Conservation (phyloP, 2,797 vertebrate genomes). For the Coccyzus lansbergi region DNA sequence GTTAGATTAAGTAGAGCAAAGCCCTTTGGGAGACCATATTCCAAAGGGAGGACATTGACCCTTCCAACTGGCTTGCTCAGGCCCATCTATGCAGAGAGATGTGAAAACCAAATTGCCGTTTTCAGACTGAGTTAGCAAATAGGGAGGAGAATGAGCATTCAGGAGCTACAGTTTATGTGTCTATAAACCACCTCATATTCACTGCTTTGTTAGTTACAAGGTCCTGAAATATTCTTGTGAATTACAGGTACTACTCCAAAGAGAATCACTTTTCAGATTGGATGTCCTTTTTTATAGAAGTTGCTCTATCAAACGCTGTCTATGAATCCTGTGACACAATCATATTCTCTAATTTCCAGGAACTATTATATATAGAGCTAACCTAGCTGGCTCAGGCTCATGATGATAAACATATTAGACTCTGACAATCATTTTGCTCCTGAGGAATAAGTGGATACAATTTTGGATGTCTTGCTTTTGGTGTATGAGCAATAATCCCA, state of each 20-base stretch:
- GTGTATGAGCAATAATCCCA: slow-evolving; percentile 41
- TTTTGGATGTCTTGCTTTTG: slow-evolving; percentile 30
- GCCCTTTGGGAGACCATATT: not conserved
- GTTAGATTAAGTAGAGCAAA: not conserved
- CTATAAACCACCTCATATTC: not conserved
- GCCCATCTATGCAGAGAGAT: not conserved
- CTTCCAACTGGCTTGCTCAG: not conserved
- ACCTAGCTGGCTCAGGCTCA: not conserved
- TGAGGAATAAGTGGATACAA: not conserved
- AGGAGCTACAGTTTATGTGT: not conserved
- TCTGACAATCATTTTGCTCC: slow-evolving; percentile 3
- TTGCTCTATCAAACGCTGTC: not conserved
- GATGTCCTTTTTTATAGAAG: not conserved
- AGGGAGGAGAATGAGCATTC: not conserved
- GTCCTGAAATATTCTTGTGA: not conserved
- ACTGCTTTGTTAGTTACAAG: not conserved
- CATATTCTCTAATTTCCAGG: not conserved
- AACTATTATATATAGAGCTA: not conserved
- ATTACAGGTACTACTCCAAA: not conserved
- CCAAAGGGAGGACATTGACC: not conserved
- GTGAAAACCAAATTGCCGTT: not conserved
- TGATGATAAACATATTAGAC: not conserved
- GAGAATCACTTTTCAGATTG: not conserved
- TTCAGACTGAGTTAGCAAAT: not conserved
- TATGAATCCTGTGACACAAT: not conserved